phyloP scores from a whole-genome alignment of 1,140 invertebrate genomes.

The Dendrolimus kikuchii region DNA sequence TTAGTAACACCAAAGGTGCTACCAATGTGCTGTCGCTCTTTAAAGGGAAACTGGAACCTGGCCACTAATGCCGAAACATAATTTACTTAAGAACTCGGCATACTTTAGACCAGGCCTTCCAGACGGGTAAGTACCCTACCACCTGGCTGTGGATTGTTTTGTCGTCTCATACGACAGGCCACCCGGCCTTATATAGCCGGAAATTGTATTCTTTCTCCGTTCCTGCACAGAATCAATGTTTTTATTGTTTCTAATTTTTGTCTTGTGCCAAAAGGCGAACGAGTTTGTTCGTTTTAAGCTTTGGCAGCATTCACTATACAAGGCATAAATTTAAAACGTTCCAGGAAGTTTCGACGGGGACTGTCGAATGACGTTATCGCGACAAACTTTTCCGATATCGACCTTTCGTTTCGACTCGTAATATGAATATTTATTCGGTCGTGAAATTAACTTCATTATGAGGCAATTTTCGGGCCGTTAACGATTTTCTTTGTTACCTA shows the following conservation, averaged over 20 bases:
- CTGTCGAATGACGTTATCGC: constrained; percentile 11
- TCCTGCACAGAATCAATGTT: neutral
- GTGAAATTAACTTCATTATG: neutral
- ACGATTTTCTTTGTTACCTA: too few species aligned
- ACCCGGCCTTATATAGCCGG: too few species aligned
- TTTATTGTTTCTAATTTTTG: constrained; percentile 1
- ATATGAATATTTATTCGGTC: neutral
- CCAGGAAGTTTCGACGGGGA: neutral
- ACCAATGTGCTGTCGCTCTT: too few species aligned
- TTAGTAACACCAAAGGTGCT: too few species aligned
- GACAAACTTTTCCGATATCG: constrained; percentile 10
- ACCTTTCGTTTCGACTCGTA: constrained; percentile 5
- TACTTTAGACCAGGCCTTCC: too few species aligned
- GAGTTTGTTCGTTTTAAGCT: neutral
- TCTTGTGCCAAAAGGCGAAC: neutral
- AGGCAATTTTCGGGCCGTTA: neutral
- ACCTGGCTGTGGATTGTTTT: too few species aligned
- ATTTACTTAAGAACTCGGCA: too few species aligned
- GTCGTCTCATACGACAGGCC: too few species aligned
- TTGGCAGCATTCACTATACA: neutral
- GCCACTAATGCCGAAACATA: too few species aligned
- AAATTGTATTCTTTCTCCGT: too few species aligned
- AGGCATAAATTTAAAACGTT: neutral
- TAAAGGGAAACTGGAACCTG: too few species aligned
- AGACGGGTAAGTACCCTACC: too few species aligned